Conservation (phyloP, 2,888 invertebrate species). For the Oligia fasciuncula region DNA sequence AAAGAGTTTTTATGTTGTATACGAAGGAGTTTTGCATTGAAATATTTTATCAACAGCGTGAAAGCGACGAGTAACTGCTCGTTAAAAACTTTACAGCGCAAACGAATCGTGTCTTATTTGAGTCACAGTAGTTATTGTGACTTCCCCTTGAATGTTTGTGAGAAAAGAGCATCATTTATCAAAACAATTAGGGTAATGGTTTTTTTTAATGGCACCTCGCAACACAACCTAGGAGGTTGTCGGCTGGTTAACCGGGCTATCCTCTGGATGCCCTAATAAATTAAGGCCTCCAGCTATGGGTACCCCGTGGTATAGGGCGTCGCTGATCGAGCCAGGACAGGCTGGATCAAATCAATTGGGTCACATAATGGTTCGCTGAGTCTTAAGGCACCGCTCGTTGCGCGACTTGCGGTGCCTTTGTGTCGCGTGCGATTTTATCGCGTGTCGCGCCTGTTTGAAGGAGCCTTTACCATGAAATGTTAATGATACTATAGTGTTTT, state of each 20-base stretch:
- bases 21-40: constrained; percentile 25
- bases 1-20: neutral
- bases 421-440: too few relatives aligned
- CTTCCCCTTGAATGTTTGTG: constrained; percentile 25
- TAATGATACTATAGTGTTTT: neutral
- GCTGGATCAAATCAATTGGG: too few relatives aligned
- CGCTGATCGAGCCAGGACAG: too few relatives aligned
- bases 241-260: too few relatives aligned
- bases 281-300: too few relatives aligned
- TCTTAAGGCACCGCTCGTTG: neutral
- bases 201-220: too few relatives aligned
- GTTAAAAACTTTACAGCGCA: constrained; percentile 60
- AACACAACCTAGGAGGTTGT: too few relatives aligned
- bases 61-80: constrained; percentile 43
- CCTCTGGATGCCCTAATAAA: too few relatives aligned
- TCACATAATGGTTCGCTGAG: neutral
- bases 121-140: constrained; percentile 40
- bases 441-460: too few relatives aligned
- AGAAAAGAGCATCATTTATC: neutral
- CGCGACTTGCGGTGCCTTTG: too few relatives aligned
- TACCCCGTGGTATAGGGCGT: too few relatives aligned
- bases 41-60: constrained; percentile 44
- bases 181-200: neutral
- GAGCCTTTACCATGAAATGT: neutral
- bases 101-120: constrained; percentile 45